phyloP scores from a whole-genome alignment of 2,888 invertebrate species.

The Octonoba sinensis region DNA sequence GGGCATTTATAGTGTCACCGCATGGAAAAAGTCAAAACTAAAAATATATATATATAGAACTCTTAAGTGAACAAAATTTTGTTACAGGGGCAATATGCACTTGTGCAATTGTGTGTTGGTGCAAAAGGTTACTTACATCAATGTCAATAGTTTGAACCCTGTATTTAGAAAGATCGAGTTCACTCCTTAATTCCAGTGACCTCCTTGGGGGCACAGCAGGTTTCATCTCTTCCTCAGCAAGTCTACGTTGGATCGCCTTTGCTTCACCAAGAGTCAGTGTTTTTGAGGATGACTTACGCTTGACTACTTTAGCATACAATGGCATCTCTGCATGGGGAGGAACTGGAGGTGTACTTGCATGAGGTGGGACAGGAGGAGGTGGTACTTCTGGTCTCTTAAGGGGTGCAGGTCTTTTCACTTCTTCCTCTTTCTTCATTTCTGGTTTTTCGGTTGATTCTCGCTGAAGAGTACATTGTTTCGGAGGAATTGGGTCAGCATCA shows the following conservation, averaged over 20 bases:
- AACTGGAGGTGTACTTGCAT: constrained; percentile 3
- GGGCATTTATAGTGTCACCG: no score
- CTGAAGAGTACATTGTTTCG: constrained; percentile 18
- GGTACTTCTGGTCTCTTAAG: constrained; percentile 50
- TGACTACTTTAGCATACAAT: constrained; percentile 59
- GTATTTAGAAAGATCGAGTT: constrained; percentile 37
- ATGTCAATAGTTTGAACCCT: constrained; percentile 36
- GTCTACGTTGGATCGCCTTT: constrained; percentile 27
- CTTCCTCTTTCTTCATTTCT: constrained; percentile 56
- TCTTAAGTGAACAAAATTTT: no score
- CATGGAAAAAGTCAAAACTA: no score
- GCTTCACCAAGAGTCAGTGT: constrained; percentile 43
- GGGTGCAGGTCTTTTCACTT: constrained; percentile 52
- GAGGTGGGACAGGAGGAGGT: constrained; percentile 40
- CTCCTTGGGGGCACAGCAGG: constrained; percentile 60
- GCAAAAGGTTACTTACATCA: constrained; percentile 39
- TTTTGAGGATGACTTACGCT: constrained; percentile 44
- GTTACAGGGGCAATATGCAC: neutral
- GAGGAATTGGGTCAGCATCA: constrained; percentile 8
- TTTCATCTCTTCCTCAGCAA: constrained; percentile 45
- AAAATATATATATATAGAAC: no score
- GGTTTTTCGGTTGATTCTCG: constrained; percentile 24
- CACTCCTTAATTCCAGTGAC: constrained; percentile 48
- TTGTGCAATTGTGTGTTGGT: neutral
- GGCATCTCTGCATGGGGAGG: constrained; percentile 30